Percentiles rank a stretch among this genome's conserved stretches.
Evolutionary conservation across 2,113 vertebrate genomes (phyloP).

Genomic region (Trichomycterus rosablanca): DNA sequence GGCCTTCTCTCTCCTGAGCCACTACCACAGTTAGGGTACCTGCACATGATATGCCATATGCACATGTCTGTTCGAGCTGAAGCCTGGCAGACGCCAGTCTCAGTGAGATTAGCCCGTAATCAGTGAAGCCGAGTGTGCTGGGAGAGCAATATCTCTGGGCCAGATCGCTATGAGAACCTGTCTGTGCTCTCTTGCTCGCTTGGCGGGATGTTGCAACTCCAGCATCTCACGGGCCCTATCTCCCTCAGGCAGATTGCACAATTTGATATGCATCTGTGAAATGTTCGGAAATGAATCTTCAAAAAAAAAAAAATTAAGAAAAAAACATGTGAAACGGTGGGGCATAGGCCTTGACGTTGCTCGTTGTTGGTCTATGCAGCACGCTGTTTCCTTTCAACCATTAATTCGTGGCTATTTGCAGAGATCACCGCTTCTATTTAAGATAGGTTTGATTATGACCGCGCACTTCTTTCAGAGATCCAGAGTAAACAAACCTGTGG

Average conservation of each 20-base stretch:
- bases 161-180: constrained; percentile 64
- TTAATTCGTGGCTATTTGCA: constrained; percentile 34
- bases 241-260: constrained; percentile 64
- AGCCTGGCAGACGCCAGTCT: constrained; percentile 48
- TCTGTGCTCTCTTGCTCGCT: constrained; percentile 67
- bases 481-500: constrained; percentile 8
- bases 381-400: constrained; percentile 26
- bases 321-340: too few species aligned
- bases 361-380: background rate
- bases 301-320: constrained; percentile 40
- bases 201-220: constrained; percentile 72
- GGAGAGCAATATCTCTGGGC: constrained; percentile 56
- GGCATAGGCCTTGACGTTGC: constrained; percentile 14
- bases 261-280: constrained; percentile 75
- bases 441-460: constrained; percentile 19
- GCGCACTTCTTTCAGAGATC: constrained; percentile 6
- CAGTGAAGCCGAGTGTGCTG: constrained; percentile 47
- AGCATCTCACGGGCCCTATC: constrained; percentile 71
- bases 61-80: constrained; percentile 22
- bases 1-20: constrained; percentile 11
- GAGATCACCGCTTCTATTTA: constrained; percentile 19
- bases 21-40: constrained; percentile 15
- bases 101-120: constrained; percentile 66
- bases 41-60: constrained; percentile 16
- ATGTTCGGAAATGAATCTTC: constrained; percentile 71